Percentiles rank a stretch among this genome's conserved stretches.
Conservation (phyloP, 2,888 invertebrate species). For the Cartodere bifasciata region DNA sequence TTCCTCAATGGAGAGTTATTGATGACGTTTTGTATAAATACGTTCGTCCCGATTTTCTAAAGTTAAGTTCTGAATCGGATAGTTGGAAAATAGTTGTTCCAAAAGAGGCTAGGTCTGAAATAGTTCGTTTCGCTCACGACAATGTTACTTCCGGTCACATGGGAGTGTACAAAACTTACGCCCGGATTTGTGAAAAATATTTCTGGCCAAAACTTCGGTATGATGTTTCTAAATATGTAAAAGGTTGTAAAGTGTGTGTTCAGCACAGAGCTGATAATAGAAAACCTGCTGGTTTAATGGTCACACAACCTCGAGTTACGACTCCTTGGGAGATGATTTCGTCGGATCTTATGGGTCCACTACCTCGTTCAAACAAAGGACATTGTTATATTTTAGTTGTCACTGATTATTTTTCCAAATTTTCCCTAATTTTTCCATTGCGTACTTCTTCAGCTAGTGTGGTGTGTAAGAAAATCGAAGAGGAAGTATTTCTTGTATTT, state of each 20-base stretch:
- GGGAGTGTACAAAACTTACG: conserved; percentile 12
- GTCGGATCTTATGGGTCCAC: conserved; percentile 7
- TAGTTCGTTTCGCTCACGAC: conserved; percentile 4
- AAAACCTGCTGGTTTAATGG: conserved; percentile 15
- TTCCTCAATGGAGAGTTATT: conserved; percentile 13
- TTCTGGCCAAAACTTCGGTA: conserved; percentile 18
- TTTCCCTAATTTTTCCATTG: conserved; percentile 16
- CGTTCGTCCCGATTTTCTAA: conserved; percentile 8
- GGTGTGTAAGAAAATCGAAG: conserved; percentile 13
- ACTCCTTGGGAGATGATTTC: conserved; percentile 6
- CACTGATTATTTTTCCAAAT: conserved; percentile 17
- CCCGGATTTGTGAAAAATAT: conserved; percentile 6
- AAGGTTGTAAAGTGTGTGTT: conserved; percentile 14
- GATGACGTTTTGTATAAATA: conserved; percentile 12
- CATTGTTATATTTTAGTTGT: conserved; percentile 14
- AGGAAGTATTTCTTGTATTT: conserved; percentile 18
- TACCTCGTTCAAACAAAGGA: conserved; percentile 8
- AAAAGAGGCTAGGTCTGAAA: not conserved
- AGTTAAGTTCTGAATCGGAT: conserved; percentile 2
- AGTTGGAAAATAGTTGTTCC: conserved; percentile 6
- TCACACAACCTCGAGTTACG: conserved; percentile 2
- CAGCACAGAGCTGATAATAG: conserved; percentile 15
- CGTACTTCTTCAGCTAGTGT: conserved; percentile 12
- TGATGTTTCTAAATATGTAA: conserved; percentile 16
- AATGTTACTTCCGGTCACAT: conserved; percentile 7